Percentiles rank a stretch among this genome's conserved stretches.
phyloP scores from a whole-genome alignment of 2,888 invertebrate species.

The Lycophotia porphyrea region DNA sequence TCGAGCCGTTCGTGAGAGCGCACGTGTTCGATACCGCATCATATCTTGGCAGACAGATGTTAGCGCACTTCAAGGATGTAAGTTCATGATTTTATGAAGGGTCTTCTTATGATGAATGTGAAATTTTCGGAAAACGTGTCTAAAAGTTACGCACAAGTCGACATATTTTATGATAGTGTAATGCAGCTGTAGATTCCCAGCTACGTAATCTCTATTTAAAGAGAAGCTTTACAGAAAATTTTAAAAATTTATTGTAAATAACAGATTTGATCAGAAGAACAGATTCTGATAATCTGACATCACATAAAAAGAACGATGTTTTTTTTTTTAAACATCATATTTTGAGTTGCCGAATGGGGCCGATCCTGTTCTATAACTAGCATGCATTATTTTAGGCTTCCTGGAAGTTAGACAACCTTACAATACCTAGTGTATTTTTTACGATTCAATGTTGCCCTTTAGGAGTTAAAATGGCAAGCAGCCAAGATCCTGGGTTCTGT shows the following conservation, averaged over 20 bases:
- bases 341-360: neutral
- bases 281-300: neutral
- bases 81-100: slow-evolving; percentile 64
- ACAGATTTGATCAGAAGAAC: too few species aligned
- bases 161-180: neutral
- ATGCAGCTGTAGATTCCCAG: too few species aligned
- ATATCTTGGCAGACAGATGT: slow-evolving; percentile 94
- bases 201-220: neutral
- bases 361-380: neutral
- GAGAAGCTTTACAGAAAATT: neutral
- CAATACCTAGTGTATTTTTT: neutral
- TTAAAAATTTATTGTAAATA: neutral
- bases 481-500: slow-evolving; percentile 98
- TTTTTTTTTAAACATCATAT: neutral
- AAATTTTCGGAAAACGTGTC: neutral
- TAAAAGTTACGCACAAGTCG: neutral
- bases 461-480: slow-evolving; percentile 98
- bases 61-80: slow-evolving; percentile 96
- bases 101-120: neutral
- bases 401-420: neutral
- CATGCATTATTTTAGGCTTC: neutral
- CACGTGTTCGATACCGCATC: slow-evolving; percentile 98
- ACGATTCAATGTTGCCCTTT: slow-evolving; percentile 5
- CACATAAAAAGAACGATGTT: neutral
- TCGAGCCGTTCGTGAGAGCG: slow-evolving; percentile 96